Conservation (phyloP, 1,140 invertebrate genomes). For the Zeugodacus cucurbitae region DNA sequence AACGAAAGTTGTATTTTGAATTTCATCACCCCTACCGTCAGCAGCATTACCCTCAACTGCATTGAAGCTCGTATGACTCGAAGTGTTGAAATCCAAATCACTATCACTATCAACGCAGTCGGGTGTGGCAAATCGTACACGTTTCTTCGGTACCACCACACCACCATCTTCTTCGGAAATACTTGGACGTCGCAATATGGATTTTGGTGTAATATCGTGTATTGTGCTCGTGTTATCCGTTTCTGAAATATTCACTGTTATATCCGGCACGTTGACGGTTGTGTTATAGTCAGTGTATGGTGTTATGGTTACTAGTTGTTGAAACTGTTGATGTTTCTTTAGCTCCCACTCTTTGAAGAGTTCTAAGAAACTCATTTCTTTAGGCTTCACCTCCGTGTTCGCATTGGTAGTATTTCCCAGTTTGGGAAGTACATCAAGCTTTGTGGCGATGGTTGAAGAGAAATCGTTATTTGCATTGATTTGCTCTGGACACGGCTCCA, state of each 20-base stretch:
- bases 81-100: background rate
- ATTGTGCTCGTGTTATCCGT: too few species aligned
- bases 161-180: background rate
- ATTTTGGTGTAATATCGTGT: background rate
- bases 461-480: background rate
- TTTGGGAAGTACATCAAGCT: background rate
- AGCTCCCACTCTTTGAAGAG: conserved; percentile 5
- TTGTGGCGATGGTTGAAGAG: background rate
- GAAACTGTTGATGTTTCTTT: background rate
- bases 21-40: background rate
- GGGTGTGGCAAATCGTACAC: background rate
- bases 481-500: background rate
- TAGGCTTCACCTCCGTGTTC: background rate
- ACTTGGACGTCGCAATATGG: background rate
- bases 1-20: background rate
- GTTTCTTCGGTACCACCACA: background rate
- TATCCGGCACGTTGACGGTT: background rate
- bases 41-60: background rate
- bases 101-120: background rate
- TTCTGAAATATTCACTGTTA: too few species aligned
- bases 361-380: background rate
- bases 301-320: background rate
- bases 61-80: background rate
- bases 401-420: background rate
- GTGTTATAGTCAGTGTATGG: background rate